Base-by-base conservation (phyloP, 2,888 invertebrate species). In the Nowickia ferox region DNA sequence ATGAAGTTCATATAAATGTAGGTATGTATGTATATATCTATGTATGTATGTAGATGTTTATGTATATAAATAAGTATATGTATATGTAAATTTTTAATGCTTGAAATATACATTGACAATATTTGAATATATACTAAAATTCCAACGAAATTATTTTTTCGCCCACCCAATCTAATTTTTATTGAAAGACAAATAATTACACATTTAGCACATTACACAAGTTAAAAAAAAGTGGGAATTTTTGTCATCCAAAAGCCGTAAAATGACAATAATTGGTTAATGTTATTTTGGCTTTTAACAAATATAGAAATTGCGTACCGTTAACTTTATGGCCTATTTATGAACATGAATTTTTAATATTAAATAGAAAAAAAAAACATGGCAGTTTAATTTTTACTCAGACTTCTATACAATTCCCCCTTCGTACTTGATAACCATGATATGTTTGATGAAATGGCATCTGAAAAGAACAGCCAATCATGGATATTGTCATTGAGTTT, bases 91-190 rank as follows among this genome's bases (percentile, higher is more conserved):
- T 15, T 69, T 17, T 68, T 22, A 66, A 66, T 9, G 30, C 53
- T 48, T 65, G 15, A 30, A 66, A 66, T 9, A 19, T 22, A 61
- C 17, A 30, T 38, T 42, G 15, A 38, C 59, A 59, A 22, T 68
- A 17, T 68, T 51, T 30, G 48, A 48, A 59, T 2, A 22, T 3
- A n/a, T 5, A 15, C n/a, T 42, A n/a, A 59, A 51, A 19, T 51
- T 13, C 13, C n/a, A 71, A 79, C 19, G 61, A 79, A 79, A 53
- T 55, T 10, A 46, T 53, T 79, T 63, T 55, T 63, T 22, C 79
- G 61, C 79, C 79, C 63, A 79, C 19, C 71, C 71, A 71, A 63
- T 17, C 19, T 46, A 65, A 38, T n/a, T 44, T 40, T 46, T 65
- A 11, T 55, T 8, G 40, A 10, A 42, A 15, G 17, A 6, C 9